Base-by-base conservation (phyloP, 2,113 vertebrate genomes). In the Hydropotes inermis region DNA sequence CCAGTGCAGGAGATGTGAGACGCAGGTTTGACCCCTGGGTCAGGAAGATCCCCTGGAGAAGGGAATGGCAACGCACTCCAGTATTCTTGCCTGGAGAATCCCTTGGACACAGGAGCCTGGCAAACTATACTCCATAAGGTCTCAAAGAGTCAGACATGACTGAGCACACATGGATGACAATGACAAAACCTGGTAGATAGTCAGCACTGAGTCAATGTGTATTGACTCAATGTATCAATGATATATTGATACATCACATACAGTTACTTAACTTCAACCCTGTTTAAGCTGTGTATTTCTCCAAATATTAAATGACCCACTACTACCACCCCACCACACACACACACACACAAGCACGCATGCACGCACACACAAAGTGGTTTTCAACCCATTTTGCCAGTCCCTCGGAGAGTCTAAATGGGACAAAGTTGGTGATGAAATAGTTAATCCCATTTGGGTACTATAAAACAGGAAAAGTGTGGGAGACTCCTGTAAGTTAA, bases 271-370 rank as follows among this genome's bases (percentile, higher is more conserved):
- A 54, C 43, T 43, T 9, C 43, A 96, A 36, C 15, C 25, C 60
- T 19, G 47, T 91, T 93, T 60, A 39, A 60, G 60, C 78, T 92
- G n/a, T 52, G 57, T 67, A 50, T 87, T 88, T 88, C 45, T 84
- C 30, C 86, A 93, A 88, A 84, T 87, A 50, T 36, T n/a, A 57
- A 9, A 15, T 52, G 64, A 12, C 33, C 33, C 25, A 21, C 45
- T 7, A 4, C 4, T 30, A 16, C 7, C 47, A 43, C 67, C 17
- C 21, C 36, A 74, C 70, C 10, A 17, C 61, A 33, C 14, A 13
- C 12, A 17, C 27, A 33, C 52, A 54, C 52, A 54, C 16, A 54
- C 61, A 64, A n/a, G 1, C 19, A 8, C 19, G 0, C 54, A 25
- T 23, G 1, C 23, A 25, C 23, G 1, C 57, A 25, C 0, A 0